Evolutionary conservation across 2,113 vertebrate genomes (phyloP).

Genomic region (Lophura nycthemera): DNA sequence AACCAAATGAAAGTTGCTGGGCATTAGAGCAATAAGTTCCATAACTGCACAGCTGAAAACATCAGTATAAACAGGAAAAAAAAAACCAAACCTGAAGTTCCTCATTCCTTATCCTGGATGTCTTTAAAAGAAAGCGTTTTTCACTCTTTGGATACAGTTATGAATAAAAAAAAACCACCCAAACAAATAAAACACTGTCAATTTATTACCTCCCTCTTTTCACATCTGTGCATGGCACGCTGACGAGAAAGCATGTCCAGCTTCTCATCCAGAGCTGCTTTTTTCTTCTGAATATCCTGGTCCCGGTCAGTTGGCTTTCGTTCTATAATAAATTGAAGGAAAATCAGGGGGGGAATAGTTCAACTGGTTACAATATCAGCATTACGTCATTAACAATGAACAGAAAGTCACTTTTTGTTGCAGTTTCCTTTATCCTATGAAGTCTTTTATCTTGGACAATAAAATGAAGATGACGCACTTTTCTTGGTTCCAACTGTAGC

Average conservation of each 20-base stretch:
- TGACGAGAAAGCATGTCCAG: constrained; percentile 80
- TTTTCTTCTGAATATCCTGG: constrained; percentile 75
- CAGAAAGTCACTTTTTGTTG: background rate
- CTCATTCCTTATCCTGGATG: background rate
- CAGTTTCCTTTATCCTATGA: background rate
- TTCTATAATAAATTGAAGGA: constrained; percentile 54
- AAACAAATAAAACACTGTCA: background rate
- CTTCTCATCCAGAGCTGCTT: constrained; percentile 76
- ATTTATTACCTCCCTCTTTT: constrained; percentile 59
- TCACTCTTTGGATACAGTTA: background rate
- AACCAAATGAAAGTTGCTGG: background rate
- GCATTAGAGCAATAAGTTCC: background rate
- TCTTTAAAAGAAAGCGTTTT: background rate
- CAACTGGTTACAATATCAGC: background rate
- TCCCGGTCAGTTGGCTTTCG: constrained; percentile 70
- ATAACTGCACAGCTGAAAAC: background rate
- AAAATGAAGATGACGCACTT: background rate
- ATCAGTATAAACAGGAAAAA: background rate
- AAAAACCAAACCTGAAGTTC: background rate
- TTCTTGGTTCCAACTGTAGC: background rate
- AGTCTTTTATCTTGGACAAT: background rate
- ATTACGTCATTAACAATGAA: background rate
- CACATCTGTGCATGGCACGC: constrained; percentile 77
- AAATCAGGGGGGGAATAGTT: background rate
- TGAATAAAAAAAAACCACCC: background rate